phyloP scores from a whole-genome alignment of 2,113 vertebrate genomes.

The Gavialis gangeticus region DNA sequence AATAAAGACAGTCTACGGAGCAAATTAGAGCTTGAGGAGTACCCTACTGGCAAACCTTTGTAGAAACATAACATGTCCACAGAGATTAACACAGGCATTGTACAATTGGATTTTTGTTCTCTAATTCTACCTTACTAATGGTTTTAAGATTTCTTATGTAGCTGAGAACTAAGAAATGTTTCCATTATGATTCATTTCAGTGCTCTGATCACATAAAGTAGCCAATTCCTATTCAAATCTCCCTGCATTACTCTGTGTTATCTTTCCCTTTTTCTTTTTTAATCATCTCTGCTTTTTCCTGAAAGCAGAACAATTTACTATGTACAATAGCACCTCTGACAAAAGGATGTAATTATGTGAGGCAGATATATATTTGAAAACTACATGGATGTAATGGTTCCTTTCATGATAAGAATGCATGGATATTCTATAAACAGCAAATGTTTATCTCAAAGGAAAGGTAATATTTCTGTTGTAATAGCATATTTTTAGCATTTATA shows the following conservation, averaged over 20 bases:
- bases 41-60: neutral
- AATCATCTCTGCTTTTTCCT: slow-evolving; percentile 1
- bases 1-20: neutral
- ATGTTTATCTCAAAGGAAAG: slow-evolving; percentile 9
- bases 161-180: neutral
- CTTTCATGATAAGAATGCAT: neutral
- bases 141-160: neutral
- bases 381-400: neutral
- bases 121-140: neutral
- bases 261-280: neutral
- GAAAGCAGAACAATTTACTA: neutral
- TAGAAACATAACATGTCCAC: neutral
- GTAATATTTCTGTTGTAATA: slow-evolving; percentile 26
- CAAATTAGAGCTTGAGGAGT: neutral
- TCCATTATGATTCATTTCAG: neutral
- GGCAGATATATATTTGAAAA: neutral
- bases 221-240: neutral
- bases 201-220: neutral
- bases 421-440: slow-evolving; percentile 17
- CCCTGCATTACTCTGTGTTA: neutral
- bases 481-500: neutral
- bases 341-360: neutral
- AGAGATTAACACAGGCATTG: neutral
- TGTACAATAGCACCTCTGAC: neutral
- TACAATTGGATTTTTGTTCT: neutral